Conservation (phyloP, 2,888 invertebrate genomes). For the Brachyptera putata region DNA sequence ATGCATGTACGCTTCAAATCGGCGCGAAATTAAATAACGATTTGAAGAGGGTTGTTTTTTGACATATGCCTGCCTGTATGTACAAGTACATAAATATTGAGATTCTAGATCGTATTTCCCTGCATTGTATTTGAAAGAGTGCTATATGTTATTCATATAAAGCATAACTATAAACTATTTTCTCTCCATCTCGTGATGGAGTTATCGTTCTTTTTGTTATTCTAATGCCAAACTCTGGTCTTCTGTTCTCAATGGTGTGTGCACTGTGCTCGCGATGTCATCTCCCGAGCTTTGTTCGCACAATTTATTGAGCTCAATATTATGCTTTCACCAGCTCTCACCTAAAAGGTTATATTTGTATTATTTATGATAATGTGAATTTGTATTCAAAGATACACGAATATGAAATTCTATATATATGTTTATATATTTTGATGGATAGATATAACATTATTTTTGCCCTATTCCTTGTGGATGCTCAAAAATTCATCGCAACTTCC, state of each 20-base stretch:
- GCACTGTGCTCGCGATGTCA: no score
- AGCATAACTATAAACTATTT: neutral
- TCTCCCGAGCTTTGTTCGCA: neutral
- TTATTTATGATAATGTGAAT: neutral
- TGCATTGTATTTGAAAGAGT: slow-evolving; percentile 6
- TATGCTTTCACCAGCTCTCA: no score
- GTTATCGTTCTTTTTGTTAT: slow-evolving; percentile 11
- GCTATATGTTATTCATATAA: neutral
- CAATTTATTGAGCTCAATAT: neutral
- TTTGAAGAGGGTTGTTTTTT: slow-evolving; percentile 6
- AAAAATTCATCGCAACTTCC: no score
- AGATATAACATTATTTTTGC: no score
- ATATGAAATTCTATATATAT: neutral
- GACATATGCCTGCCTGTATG: slow-evolving; percentile 8
- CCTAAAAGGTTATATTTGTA: neutral
- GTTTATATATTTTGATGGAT: no score
- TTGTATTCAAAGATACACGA: neutral
- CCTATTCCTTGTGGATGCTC: no score
- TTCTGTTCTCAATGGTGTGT: slow-evolving; percentile 12
- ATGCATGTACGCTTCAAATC: slow-evolving; percentile 21
- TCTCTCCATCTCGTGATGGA: neutral
- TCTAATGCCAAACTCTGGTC: neutral
- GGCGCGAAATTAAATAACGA: slow-evolving; percentile 28
- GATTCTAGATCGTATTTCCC: neutral
- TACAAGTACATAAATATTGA: slow-evolving; percentile 18